phyloP scores from a whole-genome alignment of 2,888 invertebrate species.

The Stenichneumon culpator region DNA sequence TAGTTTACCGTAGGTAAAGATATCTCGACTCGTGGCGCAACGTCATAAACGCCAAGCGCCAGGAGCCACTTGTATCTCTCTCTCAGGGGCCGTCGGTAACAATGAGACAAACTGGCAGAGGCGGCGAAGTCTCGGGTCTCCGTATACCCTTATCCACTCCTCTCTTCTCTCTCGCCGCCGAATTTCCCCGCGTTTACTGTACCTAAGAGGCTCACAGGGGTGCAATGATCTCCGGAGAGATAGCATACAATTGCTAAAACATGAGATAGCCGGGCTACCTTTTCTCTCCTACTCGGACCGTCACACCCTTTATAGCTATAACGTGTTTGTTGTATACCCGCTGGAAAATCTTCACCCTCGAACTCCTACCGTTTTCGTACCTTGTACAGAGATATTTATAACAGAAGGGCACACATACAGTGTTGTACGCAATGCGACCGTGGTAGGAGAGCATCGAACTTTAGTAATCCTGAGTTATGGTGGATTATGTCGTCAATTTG shows the following conservation, averaged over 20 bases:
- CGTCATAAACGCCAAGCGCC: conserved; percentile 82
- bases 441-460: conserved; percentile 64
- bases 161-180: conserved; percentile 9
- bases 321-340: conserved; percentile 10
- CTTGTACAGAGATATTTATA: conserved; percentile 47
- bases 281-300: conserved; percentile 32
- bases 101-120: conserved; percentile 79
- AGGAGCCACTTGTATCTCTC: conserved; percentile 76
- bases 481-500: conserved; percentile 84
- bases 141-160: conserved; percentile 4
- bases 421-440: conserved; percentile 29
- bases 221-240: conserved; percentile 80
- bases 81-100: conserved; percentile 80
- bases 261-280: conserved; percentile 68
- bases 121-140: conserved; percentile 63
- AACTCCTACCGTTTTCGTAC: neutral
- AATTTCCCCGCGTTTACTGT: conserved; percentile 77
- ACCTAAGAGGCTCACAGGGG: conserved; percentile 82
- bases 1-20: conserved; percentile 73
- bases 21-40: conserved; percentile 80
- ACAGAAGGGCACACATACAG: conserved; percentile 35
- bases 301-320: conserved; percentile 27
- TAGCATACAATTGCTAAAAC: conserved; percentile 80
- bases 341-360: conserved; percentile 43
- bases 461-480: conserved; percentile 84